Evolutionary conservation across 2,888 invertebrate genomes (phyloP).

Genomic region (Abscondita cerata): DNA sequence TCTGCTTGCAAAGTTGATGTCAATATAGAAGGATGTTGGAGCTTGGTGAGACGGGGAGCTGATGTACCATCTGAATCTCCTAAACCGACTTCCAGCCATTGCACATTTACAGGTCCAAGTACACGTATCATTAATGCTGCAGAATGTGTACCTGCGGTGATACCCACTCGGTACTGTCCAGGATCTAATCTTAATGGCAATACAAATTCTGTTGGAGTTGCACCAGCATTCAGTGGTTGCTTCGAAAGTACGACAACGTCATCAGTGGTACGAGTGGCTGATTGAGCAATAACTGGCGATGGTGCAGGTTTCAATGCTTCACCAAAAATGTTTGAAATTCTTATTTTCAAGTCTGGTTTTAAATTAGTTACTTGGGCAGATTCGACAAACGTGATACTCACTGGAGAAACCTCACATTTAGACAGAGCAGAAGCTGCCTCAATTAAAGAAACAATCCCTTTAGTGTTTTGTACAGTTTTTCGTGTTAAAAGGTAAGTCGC

Average conservation of each 20-base stretch:
- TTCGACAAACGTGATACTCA: slow-evolving; percentile 82
- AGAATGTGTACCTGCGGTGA: slow-evolving; percentile 72
- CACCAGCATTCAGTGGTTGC: slow-evolving; percentile 63
- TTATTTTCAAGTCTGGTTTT: slow-evolving; percentile 74
- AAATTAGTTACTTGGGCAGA: slow-evolving; percentile 78
- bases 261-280: slow-evolving; percentile 74
- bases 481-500: slow-evolving; percentile 89
- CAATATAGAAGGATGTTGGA: slow-evolving; percentile 77
- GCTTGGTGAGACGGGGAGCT: slow-evolving; percentile 76
- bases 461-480: slow-evolving; percentile 85
- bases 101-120: slow-evolving; percentile 77
- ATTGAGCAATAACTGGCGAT: slow-evolving; percentile 74
- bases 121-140: slow-evolving; percentile 67
- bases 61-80: slow-evolving; percentile 91
- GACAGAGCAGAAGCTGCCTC: slow-evolving; percentile 72
- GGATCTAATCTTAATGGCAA: slow-evolving; percentile 83
- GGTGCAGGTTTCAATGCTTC: slow-evolving; percentile 74
- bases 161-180: slow-evolving; percentile 83
- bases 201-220: slow-evolving; percentile 73
- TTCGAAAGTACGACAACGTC: slow-evolving; percentile 78
- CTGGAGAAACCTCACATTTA: slow-evolving; percentile 70
- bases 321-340: slow-evolving; percentile 78
- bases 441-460: slow-evolving; percentile 82
- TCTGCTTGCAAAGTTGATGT: slow-evolving; percentile 79
- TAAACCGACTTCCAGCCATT: slow-evolving; percentile 83